phyloP scores from a whole-genome alignment of 2,797 vertebrate genomes.

The Fringilla coelebs region DNA sequence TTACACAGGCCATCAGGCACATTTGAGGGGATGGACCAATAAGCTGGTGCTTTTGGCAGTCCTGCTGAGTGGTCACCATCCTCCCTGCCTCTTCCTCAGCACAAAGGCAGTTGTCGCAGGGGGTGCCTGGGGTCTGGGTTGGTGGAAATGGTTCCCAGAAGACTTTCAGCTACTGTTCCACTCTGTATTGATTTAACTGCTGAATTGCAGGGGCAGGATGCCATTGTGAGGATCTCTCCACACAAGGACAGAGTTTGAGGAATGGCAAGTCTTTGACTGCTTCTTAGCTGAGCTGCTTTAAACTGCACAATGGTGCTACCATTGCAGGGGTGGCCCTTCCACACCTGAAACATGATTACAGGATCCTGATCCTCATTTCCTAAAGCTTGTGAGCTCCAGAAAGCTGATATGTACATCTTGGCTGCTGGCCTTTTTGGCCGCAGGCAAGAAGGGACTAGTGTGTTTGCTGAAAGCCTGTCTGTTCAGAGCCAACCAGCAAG shows the following conservation, averaged over 20 bases:
- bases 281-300: neutral
- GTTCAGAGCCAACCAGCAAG: neutral
- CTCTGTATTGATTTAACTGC: neutral
- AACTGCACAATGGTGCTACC: neutral
- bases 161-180: neutral
- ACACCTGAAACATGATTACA: neutral
- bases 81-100: neutral
- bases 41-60: neutral
- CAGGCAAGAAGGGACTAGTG: neutral
- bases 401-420: neutral
- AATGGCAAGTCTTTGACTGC: neutral
- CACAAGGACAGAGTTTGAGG: neutral
- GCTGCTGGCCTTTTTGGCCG: neutral
- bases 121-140: neutral
- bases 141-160: neutral
- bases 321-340: neutral
- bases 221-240: neutral
- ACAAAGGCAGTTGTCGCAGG: neutral
- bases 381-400: neutral
- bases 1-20: fast-evolving
- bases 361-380: neutral
- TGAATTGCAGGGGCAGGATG: neutral
- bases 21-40: neutral
- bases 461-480: slow-evolving; percentile 8
- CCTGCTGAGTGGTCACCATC: neutral